Percentiles rank a stretch among this genome's conserved stretches.
Conservation (phyloP, 92 coral and sea anemone genomes). For the Ricordea florida region DNA sequence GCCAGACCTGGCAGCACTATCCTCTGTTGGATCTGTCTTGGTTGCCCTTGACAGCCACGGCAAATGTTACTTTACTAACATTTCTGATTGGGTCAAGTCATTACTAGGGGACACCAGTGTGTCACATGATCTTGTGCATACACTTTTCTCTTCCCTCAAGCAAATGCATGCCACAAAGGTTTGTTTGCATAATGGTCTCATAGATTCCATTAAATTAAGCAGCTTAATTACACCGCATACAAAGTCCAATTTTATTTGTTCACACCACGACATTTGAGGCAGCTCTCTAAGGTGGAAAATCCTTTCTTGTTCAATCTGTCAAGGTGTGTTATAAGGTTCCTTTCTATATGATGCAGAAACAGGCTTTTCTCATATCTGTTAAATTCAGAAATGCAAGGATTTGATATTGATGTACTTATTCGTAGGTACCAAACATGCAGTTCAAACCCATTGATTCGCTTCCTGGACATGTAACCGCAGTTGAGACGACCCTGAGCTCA, state of each 20-base stretch:
- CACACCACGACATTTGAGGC: no score
- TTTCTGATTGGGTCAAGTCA: constrained; percentile 14
- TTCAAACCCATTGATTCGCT: constrained; percentile 22
- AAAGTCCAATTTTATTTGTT: no score
- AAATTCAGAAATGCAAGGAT: no score
- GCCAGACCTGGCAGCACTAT: constrained; percentile 8
- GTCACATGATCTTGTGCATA: not conserved
- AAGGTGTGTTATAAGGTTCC: no score
- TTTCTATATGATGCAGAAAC: no score
- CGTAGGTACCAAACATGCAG: constrained; percentile 33
- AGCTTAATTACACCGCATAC: no score
- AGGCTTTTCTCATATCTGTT: no score
- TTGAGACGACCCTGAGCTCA: constrained; percentile 49
- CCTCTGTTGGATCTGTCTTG: constrained; percentile 35
- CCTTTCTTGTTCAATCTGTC: no score
- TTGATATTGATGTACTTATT: no score
- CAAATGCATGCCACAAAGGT: not conserved
- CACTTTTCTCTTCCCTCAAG: not conserved
- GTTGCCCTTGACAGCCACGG: constrained; percentile 33
- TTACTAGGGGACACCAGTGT: not conserved
- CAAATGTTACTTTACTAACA: constrained; percentile 15
- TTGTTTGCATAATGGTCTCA: no score
- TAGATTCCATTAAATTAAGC: no score
- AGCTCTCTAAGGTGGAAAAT: no score
- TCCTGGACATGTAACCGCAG: constrained; percentile 20